Conservation (phyloP, 2,888 invertebrate genomes). For the Acanthococcus lagerstroemiae region DNA sequence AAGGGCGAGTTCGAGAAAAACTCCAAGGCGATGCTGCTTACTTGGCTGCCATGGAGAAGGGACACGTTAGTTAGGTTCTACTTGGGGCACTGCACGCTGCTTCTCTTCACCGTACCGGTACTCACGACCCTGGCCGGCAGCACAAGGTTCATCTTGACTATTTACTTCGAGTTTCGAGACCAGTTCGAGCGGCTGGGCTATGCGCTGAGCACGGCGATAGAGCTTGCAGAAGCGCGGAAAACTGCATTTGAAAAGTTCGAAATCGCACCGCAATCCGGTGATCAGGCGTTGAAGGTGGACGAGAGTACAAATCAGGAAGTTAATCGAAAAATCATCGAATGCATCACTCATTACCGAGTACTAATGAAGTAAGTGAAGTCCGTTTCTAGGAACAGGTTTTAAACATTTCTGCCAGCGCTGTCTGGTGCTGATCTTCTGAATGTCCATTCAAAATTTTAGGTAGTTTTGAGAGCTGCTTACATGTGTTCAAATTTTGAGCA, state of each 20-base stretch:
- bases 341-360: neutral
- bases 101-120: neutral
- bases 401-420: no score
- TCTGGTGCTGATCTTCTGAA: no score
- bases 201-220: no score
- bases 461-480: no score
- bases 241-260: no score
- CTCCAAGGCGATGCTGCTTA: constrained; percentile 4
- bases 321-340: no score
- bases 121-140: neutral
- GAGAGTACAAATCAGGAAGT: no score
- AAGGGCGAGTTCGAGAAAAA: neutral
- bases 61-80: constrained; percentile 8
- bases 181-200: constrained; percentile 8
- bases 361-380: neutral
- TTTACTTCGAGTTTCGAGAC: constrained; percentile 11
- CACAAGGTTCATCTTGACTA: neutral
- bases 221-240: no score
- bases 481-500: no score
- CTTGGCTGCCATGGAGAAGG: constrained; percentile 12
- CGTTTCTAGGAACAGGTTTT: no score
- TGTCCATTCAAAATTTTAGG: no score
- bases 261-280: no score
- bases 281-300: neutral
- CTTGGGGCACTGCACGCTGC: neutral